Conservation (phyloP, 1,140 invertebrate species). For the Cydia strobilella region DNA sequence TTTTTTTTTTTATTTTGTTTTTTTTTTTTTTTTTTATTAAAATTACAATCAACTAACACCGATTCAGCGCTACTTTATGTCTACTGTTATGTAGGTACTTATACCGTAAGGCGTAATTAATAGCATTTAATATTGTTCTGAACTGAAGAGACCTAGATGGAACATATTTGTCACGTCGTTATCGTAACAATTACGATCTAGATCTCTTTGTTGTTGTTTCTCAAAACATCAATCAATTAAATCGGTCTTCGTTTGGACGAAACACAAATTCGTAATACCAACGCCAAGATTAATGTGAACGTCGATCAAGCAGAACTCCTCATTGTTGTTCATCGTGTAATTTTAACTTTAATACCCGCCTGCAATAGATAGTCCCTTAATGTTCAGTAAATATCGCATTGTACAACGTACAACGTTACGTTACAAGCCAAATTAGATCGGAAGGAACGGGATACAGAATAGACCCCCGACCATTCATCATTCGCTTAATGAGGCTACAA, state of each 20-base stretch:
- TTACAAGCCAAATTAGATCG: constrained; percentile 61
- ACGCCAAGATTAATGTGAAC: constrained; percentile 5
- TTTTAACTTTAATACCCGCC: constrained; percentile 36
- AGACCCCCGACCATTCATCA: constrained; percentile 64
- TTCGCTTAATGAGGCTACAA: constrained; percentile 71
- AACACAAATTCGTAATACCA: not conserved
- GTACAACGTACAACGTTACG: constrained; percentile 57
- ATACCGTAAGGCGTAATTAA: too few relatives aligned
- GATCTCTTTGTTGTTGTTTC: not conserved
- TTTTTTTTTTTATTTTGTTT: too few relatives aligned
- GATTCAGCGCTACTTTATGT: too few relatives aligned
- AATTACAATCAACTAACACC: too few relatives aligned
- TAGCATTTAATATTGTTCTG: too few relatives aligned
- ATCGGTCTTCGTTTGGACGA: not conserved
- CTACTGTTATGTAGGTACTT: too few relatives aligned
- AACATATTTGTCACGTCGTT: too few relatives aligned
- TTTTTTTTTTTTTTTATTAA: too few relatives aligned
- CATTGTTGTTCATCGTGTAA: constrained; percentile 33
- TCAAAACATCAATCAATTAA: not conserved
- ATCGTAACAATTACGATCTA: too few relatives aligned
- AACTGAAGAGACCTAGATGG: too few relatives aligned
- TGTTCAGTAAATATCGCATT: constrained; percentile 54
- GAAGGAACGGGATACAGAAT: constrained; percentile 58
- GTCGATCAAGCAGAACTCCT: constrained; percentile 22
- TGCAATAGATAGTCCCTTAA: constrained; percentile 43